Conservation (phyloP, 2,797 vertebrate species). For the Intellagama lesueurii region DNA sequence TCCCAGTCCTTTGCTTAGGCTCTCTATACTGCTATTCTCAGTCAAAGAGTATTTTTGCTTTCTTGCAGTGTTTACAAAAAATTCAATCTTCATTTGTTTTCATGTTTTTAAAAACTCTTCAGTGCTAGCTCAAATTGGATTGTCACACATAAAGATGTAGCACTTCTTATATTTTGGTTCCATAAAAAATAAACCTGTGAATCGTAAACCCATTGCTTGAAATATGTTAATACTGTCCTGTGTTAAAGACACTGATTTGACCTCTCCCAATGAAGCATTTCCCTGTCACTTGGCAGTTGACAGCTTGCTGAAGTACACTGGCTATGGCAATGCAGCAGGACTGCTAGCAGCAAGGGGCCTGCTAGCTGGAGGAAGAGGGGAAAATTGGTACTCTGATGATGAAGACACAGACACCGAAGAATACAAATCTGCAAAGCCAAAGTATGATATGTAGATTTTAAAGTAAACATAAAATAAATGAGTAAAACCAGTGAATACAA, state of each 20-base stretch:
- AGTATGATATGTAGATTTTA: slow-evolving; percentile 73
- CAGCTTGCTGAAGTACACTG: slow-evolving; percentile 96
- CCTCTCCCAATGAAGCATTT: slow-evolving; percentile 19
- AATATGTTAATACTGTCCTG: not conserved
- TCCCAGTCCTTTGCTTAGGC: not conserved
- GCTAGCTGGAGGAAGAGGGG: slow-evolving; percentile 93
- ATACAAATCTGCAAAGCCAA: slow-evolving; percentile 94
- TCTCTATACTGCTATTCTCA: not conserved
- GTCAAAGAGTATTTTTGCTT: not conserved
- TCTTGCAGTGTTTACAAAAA: not conserved
- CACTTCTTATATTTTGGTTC: not conserved
- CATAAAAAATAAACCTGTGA: not conserved
- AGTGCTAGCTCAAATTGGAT: not conserved
- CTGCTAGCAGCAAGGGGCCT: slow-evolving; percentile 93
- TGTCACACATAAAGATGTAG: not conserved
- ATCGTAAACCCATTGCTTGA: not conserved
- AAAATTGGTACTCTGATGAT: slow-evolving; percentile 95
- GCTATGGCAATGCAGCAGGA: slow-evolving; percentile 97
- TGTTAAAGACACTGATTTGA: not conserved
- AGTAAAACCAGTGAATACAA: not conserved
- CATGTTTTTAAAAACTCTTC: not conserved
- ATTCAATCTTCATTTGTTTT: not conserved
- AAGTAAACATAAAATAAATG: no score
- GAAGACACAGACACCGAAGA: slow-evolving; percentile 99
- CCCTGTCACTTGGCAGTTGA: slow-evolving; percentile 84